These are phyloP conservation scores for Pipistrellus pygmaeus DNA, from an alignment of 2,797 vertebrate species.

Conservation along the genomic window DNA sequence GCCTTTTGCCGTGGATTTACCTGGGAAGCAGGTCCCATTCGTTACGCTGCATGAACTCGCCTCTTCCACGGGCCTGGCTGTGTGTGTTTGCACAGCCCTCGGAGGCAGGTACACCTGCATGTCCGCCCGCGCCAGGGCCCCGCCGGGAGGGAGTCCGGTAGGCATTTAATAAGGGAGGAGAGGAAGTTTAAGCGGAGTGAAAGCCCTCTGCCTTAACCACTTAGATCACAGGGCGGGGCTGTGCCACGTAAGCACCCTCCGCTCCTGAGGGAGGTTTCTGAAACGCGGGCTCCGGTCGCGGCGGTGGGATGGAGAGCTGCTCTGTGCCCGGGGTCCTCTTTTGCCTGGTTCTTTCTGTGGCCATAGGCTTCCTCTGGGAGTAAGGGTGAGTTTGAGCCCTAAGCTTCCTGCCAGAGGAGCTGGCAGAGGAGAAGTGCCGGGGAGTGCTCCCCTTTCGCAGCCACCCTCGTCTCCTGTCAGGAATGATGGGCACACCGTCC, in stretches of 20 bases:
- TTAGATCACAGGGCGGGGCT: neutral
- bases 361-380: constrained; percentile 18
- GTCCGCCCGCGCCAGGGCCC: constrained; percentile 68
- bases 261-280: constrained; percentile 8
- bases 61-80: constrained; percentile 69
- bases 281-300: neutral
- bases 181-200: constrained; percentile 68
- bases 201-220: constrained; percentile 37
- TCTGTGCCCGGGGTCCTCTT: neutral
- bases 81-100: constrained; percentile 70
- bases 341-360: neutral
- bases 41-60: constrained; percentile 74
- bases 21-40: constrained; percentile 65
- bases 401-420: neutral
- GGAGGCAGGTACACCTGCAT: constrained; percentile 69
- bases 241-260: neutral
- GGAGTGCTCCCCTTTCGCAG: neutral
- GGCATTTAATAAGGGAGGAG: constrained; percentile 69
- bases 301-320: neutral
- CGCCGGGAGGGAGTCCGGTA: constrained; percentile 67
- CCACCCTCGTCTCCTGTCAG: constrained; percentile 8
- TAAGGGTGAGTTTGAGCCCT: neutral
- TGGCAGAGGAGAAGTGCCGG: neutral
- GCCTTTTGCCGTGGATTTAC: too few relatives aligned
- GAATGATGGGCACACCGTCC: neutral